Evolutionary conservation across 1,140 invertebrate species (phyloP).

Genomic region (Drosophila asahinai): DNA sequence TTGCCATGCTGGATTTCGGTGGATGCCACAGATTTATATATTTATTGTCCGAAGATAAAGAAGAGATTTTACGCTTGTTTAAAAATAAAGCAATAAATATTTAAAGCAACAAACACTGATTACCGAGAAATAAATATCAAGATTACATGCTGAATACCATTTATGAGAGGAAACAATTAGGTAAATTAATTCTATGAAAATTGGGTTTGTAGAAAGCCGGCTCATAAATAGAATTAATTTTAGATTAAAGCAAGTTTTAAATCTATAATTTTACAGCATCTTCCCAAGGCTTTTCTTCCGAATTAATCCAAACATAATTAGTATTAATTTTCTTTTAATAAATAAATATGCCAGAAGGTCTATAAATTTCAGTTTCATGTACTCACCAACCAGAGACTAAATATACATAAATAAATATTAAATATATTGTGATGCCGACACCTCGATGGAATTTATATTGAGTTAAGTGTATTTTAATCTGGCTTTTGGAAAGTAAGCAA

Average conservation of each 20-base stretch:
- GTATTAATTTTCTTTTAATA: too few species aligned
- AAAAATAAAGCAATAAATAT: neutral
- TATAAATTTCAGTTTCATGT: too few species aligned
- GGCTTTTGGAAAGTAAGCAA: constrained; percentile 7
- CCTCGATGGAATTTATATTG: neutral
- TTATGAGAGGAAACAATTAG: neutral
- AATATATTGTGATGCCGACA: too few species aligned
- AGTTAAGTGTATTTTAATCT: neutral
- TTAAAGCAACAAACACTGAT: neutral
- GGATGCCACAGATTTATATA: constrained; percentile 7
- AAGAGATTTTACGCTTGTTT: neutral
- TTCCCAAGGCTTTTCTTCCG: too few species aligned
- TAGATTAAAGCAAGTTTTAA: neutral
- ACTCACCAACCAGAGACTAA: neutral
- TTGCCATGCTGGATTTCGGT: neutral
- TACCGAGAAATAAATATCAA: neutral
- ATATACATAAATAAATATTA: neutral
- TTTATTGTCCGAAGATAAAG: constrained; percentile 28
- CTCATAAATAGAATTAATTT: neutral
- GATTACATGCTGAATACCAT: neutral
- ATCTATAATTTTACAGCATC: too few species aligned
- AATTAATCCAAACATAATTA: neutral
- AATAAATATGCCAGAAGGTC: too few species aligned
- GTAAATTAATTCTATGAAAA: neutral
- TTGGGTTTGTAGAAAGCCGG: neutral